Base-by-base conservation (phyloP, 2,113 vertebrate genomes). In the Myrmophylax atrothorax region DNA sequence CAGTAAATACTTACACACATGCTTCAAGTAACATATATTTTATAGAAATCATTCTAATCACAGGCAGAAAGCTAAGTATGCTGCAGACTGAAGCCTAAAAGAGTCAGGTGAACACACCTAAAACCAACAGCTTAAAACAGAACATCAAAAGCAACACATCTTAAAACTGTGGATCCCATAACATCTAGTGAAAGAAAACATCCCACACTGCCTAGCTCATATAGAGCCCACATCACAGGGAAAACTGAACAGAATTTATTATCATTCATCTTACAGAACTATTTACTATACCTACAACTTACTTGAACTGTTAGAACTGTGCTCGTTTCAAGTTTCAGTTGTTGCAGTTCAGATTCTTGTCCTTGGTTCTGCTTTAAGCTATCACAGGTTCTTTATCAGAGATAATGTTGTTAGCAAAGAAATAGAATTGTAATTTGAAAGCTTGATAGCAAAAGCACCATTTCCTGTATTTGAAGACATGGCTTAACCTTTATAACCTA, bases 331-430 rank as follows among this genome's bases (percentile, higher is more conserved):
- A 56, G 11, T 78, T 92, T 92, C 76, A 93, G 76, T 52, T 88
- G 40, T 64, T 96, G 72, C 28, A 44, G 35, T 62, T 96, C 83
- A 87, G 28, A 84, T 66, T 73, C 63, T 89, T 68, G 29, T 69
- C 62, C 29, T 44, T 58, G 56, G 14, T 63, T 84, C 64, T 84
- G 84, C 50, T 79, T 96, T 67, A 90, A 94, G 83, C 4, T 16
- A 38, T 80, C 89, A 18, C 66, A 66, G 77, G 28, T 76, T 94
- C 89, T 95, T 97, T 94, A 94, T 92, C 81, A 94, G 69, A 96
- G 73, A 82, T 87, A 38, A 94, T 94, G 84, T 91, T 64, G 33
- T 82, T 94, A 81, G 18, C 55, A 84, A 91, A 74, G 63, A 84
- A 93, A 86, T 4, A 58, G 47, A 96, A 96, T 10, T 44, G 40